A percentile compares a stretch with the other conserved stretches of the same genome.
These are phyloP conservation scores for Melanostigma gelatinosum DNA, from an alignment of 2,113 vertebrate genomes.

Conservation along the genomic window DNA sequence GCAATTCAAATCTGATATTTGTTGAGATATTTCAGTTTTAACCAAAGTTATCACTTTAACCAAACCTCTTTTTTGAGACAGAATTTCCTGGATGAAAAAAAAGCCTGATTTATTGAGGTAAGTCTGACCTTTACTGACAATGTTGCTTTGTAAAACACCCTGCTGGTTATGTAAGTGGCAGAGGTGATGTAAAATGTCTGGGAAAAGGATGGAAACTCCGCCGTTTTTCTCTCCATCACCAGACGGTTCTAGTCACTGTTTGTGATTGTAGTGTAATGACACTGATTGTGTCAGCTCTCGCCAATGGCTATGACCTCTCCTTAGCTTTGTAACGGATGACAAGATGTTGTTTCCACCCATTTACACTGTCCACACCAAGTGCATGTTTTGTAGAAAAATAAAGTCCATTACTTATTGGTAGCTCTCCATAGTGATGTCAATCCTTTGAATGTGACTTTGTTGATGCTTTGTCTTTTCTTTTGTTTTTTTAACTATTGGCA, in stretches of 20 bases:
- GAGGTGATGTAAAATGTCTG: neutral
- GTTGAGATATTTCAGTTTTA: neutral
- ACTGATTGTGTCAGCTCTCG: constrained; percentile 11
- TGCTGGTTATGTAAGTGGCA: neutral
- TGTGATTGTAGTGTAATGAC: constrained; percentile 12
- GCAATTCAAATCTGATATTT: neutral
- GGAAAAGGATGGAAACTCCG: neutral
- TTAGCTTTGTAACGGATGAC: constrained; percentile 34
- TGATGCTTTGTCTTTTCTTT: neutral
- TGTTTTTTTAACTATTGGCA: neutral
- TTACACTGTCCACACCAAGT: constrained; percentile 41
- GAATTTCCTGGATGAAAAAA: neutral
- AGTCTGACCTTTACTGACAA: neutral
- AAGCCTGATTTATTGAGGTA: neutral
- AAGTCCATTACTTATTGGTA: constrained; percentile 34
- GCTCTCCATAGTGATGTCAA: constrained; percentile 1
- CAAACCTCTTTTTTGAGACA: neutral
- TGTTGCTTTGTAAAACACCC: constrained; percentile 2
- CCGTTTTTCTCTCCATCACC: neutral
- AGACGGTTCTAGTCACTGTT: neutral
- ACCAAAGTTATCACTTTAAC: neutral
- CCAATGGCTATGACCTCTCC: neutral
- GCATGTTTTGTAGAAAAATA: constrained; percentile 70
- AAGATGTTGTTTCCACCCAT: constrained; percentile 31
- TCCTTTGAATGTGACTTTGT: constrained; percentile 1